Percentiles rank a stretch among this genome's conserved stretches.
Conservation (phyloP, 1,140 invertebrate genomes). For the Rhagoletis pomonella region DNA sequence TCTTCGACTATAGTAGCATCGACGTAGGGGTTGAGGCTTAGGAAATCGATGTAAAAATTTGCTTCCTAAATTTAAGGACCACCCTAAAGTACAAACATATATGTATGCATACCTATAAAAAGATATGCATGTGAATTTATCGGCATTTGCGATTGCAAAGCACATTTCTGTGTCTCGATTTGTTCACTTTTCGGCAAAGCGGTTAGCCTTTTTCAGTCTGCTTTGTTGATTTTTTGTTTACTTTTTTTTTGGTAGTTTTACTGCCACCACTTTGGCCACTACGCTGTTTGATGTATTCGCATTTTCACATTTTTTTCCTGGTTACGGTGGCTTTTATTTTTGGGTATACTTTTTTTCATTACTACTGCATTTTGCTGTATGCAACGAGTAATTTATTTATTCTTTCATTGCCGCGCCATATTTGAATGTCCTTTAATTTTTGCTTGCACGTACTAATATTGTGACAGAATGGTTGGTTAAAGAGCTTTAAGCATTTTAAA, state of each 20-base stretch:
- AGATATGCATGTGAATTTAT: no score
- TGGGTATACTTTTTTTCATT: not conserved
- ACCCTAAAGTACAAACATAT: no score
- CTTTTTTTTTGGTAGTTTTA: not conserved
- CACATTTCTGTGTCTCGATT: not conserved
- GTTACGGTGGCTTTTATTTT: not conserved
- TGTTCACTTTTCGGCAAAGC: conserved; percentile 31
- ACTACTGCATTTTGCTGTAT: not conserved
- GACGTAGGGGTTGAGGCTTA: no score
- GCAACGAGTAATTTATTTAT: not conserved
- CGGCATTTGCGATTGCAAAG: no score
- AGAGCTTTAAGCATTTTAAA: no score
- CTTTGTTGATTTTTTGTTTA: not conserved
- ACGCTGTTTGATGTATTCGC: not conserved
- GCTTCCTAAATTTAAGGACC: no score
- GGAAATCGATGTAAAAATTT: no score
- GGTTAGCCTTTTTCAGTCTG: conserved; percentile 16
- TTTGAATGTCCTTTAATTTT: no score
- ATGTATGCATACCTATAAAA: no score
- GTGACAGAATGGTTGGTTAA: no score
- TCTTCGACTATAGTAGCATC: no score
- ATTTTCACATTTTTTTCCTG: not conserved
- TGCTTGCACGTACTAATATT: not conserved
- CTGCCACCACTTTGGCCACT: not conserved
- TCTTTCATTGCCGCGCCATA: not conserved